phyloP scores from a whole-genome alignment of 2,888 invertebrate genomes.

The Trichogramma dendrolimi region DNA sequence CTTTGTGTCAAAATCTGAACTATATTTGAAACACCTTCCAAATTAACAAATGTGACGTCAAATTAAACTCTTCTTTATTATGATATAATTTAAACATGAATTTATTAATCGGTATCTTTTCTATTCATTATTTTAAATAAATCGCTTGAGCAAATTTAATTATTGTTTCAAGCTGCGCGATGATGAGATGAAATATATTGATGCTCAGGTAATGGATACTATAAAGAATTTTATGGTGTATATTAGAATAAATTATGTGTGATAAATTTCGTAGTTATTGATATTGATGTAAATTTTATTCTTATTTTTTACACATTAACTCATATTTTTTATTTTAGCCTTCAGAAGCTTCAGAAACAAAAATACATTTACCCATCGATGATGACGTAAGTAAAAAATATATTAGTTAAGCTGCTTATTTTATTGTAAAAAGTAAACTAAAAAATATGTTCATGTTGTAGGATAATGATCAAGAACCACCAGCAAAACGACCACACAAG shows the following conservation, averaged over 20 bases:
- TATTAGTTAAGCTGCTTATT: neutral
- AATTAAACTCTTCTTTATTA: conserved; percentile 19
- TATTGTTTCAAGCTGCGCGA: conserved; percentile 58
- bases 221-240: conserved; percentile 7
- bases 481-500: conserved; percentile 48
- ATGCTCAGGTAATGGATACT: conserved; percentile 61
- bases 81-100: too few species aligned
- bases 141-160: conserved; percentile 32
- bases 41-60: conserved; percentile 26
- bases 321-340: conserved; percentile 55
- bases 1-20: conserved; percentile 22
- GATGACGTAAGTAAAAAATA: conserved; percentile 50
- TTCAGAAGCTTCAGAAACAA: conserved; percentile 75
- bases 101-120: neutral
- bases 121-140: conserved; percentile 4
- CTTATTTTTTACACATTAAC: conserved; percentile 13
- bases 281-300: conserved; percentile 20
- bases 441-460: conserved; percentile 25
- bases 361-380: conserved; percentile 69
- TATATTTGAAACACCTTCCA: too few species aligned
- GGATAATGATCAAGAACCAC: conserved; percentile 48
- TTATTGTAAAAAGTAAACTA: neutral
- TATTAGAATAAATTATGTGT: neutral
- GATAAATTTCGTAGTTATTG: conserved; percentile 13
- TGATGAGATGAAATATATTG: conserved; percentile 61